Percentiles rank a stretch among this genome's conserved stretches.
Evolutionary conservation across 2,113 vertebrate genomes (phyloP).

Genomic region (Sturnira hondurensis): DNA sequence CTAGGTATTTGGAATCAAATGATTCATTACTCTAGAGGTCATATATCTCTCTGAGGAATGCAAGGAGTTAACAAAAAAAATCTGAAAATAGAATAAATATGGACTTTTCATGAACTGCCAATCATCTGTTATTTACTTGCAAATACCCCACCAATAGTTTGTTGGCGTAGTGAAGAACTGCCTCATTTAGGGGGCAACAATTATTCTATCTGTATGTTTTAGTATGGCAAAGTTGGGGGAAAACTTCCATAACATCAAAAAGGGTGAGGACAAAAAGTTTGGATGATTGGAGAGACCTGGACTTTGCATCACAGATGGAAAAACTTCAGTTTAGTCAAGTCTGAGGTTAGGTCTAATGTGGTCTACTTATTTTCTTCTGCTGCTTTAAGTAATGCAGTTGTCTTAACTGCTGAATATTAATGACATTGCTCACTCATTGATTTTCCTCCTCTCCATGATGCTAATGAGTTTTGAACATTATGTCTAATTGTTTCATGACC

Average conservation of each 20-base stretch:
- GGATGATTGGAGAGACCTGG: not conserved
- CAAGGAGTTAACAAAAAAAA: constrained; percentile 23
- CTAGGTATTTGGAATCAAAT: constrained; percentile 50
- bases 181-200: not conserved
- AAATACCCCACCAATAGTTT: not conserved
- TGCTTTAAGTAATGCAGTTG: not conserved
- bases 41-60: constrained; percentile 48
- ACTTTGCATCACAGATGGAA: not conserved
- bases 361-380: constrained; percentile 22
- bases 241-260: not conserved
- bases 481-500: not conserved
- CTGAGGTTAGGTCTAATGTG: not conserved
- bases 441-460: not conserved
- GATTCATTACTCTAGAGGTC: constrained; percentile 25
- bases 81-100: constrained; percentile 29
- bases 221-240: not conserved
- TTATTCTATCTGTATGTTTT: not conserved
- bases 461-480: not conserved
- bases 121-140: constrained; percentile 21
- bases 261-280: not conserved
- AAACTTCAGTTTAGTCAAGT: not conserved
- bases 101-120: constrained; percentile 14
- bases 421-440: not conserved
- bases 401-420: constrained; percentile 9
- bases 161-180: not conserved